These are phyloP conservation scores for Tipula unca DNA, from an alignment of 2,888 invertebrate species.

Conservation along the genomic window DNA sequence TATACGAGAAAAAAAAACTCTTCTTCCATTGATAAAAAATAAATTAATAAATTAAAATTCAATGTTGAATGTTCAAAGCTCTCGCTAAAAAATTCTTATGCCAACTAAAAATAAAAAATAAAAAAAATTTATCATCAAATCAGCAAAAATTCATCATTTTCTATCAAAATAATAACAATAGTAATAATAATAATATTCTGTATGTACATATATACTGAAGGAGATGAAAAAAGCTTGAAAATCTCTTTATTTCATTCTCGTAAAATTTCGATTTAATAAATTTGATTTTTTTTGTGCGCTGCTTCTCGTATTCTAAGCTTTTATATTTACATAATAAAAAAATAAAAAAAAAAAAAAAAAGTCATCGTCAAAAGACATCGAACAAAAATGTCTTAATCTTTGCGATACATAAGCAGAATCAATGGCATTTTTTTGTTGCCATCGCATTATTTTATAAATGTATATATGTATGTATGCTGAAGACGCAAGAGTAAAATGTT, in stretches of 20 bases:
- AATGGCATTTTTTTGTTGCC: not conserved
- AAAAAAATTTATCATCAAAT: not conserved
- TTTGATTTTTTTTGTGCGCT: not conserved
- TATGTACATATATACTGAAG: not conserved
- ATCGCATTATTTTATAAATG: no score
- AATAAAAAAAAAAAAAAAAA: not conserved
- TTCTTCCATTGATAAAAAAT: not conserved
- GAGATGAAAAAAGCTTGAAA: not conserved
- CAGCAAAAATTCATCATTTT: not conserved
- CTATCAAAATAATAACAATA: not conserved
- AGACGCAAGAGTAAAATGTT: not conserved
- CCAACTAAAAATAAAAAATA: not conserved
- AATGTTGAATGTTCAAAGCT: not conserved
- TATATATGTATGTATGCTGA: no score
- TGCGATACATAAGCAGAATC: not conserved
- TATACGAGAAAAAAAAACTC: not conserved
- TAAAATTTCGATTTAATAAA: constrained; percentile 14
- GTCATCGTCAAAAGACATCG: not conserved
- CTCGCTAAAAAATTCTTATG: not conserved
- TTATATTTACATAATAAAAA: constrained; percentile 9
- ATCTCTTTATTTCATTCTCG: not conserved
- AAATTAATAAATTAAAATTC: constrained; percentile 14
- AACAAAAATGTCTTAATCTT: constrained; percentile 8
- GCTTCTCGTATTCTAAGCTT: not conserved
- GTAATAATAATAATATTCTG: not conserved